These are phyloP conservation scores for Sinocyclocheilus grahami DNA, from an alignment of 2,113 vertebrate species.

Conservation along the genomic window DNA sequence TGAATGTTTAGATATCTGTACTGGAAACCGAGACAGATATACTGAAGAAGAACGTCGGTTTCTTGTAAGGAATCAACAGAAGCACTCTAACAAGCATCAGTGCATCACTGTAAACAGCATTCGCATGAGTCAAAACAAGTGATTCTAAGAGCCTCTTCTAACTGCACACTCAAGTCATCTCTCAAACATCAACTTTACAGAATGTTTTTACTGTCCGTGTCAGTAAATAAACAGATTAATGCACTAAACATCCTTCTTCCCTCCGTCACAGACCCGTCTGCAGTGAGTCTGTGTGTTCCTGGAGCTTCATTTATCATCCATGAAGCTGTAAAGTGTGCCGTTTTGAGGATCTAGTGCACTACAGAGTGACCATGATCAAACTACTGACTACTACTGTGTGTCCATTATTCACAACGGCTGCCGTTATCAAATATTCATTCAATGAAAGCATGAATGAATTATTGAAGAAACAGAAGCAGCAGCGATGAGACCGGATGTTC, in stretches of 20 bases:
- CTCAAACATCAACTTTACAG: no score
- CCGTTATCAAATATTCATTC: background rate
- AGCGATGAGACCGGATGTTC: no score
- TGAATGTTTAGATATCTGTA: background rate
- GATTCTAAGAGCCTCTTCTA: background rate
- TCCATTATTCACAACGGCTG: background rate
- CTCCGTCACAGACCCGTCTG: background rate
- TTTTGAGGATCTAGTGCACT: background rate
- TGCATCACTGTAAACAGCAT: background rate
- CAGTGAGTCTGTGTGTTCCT: background rate
- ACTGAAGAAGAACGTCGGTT: no score
- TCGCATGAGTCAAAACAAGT: background rate
- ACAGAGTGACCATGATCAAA: background rate
- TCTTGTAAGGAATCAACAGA: no score
- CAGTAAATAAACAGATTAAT: background rate
- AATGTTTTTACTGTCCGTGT: background rate
- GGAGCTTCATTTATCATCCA: background rate
- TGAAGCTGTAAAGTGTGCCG: no score
- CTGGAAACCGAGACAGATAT: background rate
- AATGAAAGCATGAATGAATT: background rate
- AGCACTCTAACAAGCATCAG: no score
- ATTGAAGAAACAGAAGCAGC: background rate
- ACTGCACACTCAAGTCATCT: background rate
- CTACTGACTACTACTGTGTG: background rate
- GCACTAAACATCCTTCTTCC: background rate